Evolutionary conservation across 2,113 vertebrate species (phyloP).

Genomic region (Orientallactaga bullata): DNA sequence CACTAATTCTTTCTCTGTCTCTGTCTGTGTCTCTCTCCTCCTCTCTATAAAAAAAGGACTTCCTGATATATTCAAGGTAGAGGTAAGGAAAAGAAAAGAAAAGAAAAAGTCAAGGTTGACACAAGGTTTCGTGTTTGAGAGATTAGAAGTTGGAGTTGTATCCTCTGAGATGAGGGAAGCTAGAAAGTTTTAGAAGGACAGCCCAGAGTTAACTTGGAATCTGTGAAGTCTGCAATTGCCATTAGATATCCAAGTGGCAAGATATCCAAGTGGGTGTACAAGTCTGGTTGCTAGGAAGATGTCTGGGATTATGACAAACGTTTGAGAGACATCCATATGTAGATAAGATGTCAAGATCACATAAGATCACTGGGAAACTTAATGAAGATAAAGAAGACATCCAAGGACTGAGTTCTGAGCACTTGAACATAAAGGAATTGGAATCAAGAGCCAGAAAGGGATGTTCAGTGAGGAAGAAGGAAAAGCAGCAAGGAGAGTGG

Average conservation of each 20-base stretch:
- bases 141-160: neutral
- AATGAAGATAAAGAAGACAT: neutral
- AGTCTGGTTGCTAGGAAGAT: neutral
- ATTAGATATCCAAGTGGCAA: neutral
- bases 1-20: too few species aligned
- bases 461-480: neutral
- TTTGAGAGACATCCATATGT: neutral
- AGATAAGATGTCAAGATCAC: neutral
- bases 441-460: neutral
- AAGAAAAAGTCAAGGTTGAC: neutral
- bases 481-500: neutral
- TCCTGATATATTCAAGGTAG: neutral
- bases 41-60: too few species aligned
- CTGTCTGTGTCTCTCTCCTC: too few species aligned
- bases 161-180: neutral
- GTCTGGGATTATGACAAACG: neutral
- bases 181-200: neutral
- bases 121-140: neutral
- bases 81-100: neutral
- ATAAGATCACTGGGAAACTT: neutral
- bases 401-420: neutral
- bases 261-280: too few species aligned
- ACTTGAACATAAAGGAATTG: neutral
- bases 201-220: neutral
- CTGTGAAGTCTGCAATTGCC: constrained; percentile 4